Evolutionary conservation across 2,113 vertebrate species (phyloP), one percentile per base, ranked within the genome.

Genomic region (Picathartes gymnocephalus): DNA sequence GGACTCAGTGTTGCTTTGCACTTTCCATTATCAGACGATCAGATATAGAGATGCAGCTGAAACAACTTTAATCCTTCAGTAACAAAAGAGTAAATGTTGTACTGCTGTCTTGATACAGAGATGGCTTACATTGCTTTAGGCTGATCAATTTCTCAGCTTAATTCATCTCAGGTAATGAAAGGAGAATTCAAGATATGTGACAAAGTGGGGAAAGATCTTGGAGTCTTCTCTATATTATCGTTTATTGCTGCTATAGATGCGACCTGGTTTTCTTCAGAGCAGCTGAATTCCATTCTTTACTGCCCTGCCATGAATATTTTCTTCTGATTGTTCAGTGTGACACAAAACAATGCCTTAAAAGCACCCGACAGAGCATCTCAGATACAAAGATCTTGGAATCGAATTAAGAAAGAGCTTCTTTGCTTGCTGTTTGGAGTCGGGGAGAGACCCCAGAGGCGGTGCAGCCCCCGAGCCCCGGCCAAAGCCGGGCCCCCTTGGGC

Each of bases 1-100:
- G 11, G 16, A 17, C 9, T 23, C 4, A 30, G 15, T 0, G 0
- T 47, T 23, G 2, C 15, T 30, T 30, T 18, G 7, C 1, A 10
- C 2, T 18, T 30, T 37, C 15, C 7, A 6, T 18, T 30, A 4
- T 30, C 2, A 47, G 11, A 20, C 3, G 0, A 5, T 37, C 11
- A 58, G 19, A 23, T 37, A 13, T 23, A 11, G 25, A 58, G 24
- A 23, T 45, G 25, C 1, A 14, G 4, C 11, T 23, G 4, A 30
- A 74, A 6, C 1, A 22, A 23, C 2, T 7, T 47, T 6, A 3
- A 30, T 47, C 33, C 17, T 12, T 58, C 33, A 30, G 14, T 28
- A 35, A 23, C 1, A 39, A 57, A 13, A 35, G 8, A 14, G 11
- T 11, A 11, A 15, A 35, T 7, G 1, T 12, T 10, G 6, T 11